Base-by-base conservation (phyloP, 2,888 invertebrate species). In the Podabrus alpinus region DNA sequence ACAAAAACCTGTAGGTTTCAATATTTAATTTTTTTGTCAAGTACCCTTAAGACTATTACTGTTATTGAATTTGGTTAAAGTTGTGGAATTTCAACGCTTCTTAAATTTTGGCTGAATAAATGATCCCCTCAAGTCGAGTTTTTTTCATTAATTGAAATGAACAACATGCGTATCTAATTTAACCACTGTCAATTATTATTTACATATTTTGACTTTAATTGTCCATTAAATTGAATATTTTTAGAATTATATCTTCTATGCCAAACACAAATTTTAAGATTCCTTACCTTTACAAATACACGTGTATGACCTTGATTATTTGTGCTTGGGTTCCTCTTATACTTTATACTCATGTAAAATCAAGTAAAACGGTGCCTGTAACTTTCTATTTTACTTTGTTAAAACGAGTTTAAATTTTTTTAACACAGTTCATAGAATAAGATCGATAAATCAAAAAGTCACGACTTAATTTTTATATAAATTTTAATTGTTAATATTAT, bases 301-400 rank as follows among this genome's bases (percentile, higher is more conserved):
- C 62, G 62, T 64, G 62, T 19, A 64, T 64, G 62, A 64, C 62
- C 62, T 64, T 64, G 62, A 64, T 64, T 64, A 64, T 64, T 17
- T 64, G 21, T 21, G 17, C 21, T 17, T 64, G 17, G 17, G 13
- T n/a, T 64, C 62, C 19, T 64, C 62, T 19, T 64, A 64, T 64
- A 64, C 19, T 64, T 64, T 19, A 64, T 64, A 64, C 21, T 17
- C 21, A 64, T 64, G 21, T 45, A 64, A 64, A 64, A 19, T 64
- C 62, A 21, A 64, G 62, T 64, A 64, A 64, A 64, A 64, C 62
- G 17, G 62, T 64, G 62, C 62, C 21, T 64, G 62, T 64, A 64
- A 64, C 62, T 64, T 64, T 64, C 62, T 64, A 64, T 64, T 64
- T 64, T 64, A 64, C 62, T 64, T 64, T 64, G 62, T 64, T 64